Evolutionary conservation across 2,888 invertebrate genomes (phyloP).

Genomic region (Drosophila longiperda): DNA sequence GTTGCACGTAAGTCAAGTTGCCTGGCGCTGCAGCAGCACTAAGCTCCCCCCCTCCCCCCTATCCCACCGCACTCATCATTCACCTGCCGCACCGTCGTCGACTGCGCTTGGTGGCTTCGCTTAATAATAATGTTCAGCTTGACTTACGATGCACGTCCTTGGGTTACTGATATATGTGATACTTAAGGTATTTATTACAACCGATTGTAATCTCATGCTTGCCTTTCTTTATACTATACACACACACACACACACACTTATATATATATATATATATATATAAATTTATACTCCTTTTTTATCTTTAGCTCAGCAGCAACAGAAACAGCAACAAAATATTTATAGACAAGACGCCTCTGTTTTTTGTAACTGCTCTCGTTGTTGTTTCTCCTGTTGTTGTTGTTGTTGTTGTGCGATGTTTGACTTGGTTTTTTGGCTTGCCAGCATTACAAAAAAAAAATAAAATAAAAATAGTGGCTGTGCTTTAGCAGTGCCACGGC

Average conservation of each 20-base stretch:
- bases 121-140: conserved; percentile 79
- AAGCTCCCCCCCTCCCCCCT: background rate
- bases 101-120: conserved; percentile 56
- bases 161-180: conserved; percentile 83
- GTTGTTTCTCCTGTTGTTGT: conserved; percentile 8
- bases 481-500: background rate
- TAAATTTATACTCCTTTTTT: conserved; percentile 22
- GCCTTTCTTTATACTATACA: conserved; percentile 65
- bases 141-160: conserved; percentile 81
- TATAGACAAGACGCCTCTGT: conserved; percentile 62
- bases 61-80: background rate
- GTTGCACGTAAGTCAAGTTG: conserved; percentile 81
- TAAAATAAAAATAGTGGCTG: conserved; percentile 22
- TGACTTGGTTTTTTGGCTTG: conserved; percentile 50
- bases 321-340: conserved; percentile 60
- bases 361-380: conserved; percentile 8
- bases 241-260: background rate
- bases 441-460: conserved; percentile 29
- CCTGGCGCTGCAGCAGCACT: conserved; percentile 15
- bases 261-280: conserved; percentile 1
- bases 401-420: conserved; percentile 21
- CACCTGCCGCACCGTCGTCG: conserved; percentile 26
- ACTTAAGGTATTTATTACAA: conserved; percentile 84
- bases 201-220: conserved; percentile 81
- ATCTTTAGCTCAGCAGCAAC: conserved; percentile 13